Conservation (phyloP, 1,140 invertebrate species). For the Brachionus rotundiformis region DNA sequence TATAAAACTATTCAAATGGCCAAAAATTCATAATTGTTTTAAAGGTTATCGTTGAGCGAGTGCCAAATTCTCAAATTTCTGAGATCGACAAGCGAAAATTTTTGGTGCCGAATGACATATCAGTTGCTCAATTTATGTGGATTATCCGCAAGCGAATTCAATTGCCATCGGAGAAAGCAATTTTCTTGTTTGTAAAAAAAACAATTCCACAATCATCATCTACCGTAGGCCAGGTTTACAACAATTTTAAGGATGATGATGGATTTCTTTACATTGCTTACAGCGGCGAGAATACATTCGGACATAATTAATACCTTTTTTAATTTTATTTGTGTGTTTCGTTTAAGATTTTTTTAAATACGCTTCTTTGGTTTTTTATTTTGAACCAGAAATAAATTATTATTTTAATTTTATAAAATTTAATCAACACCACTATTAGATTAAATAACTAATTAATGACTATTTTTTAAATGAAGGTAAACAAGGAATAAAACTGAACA, state of each 20-base stretch:
- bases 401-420: background rate
- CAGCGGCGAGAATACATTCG: constrained; percentile 66
- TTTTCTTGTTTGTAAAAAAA: constrained; percentile 67
- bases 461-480: too few relatives aligned
- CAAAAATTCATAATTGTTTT: background rate
- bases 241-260: constrained; percentile 66
- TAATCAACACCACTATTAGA: too few relatives aligned
- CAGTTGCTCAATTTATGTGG: constrained; percentile 68
- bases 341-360: constrained; percentile 23
- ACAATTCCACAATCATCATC: constrained; percentile 60
- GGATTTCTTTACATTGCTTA: constrained; percentile 67
- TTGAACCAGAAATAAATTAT: background rate
- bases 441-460: too few relatives aligned
- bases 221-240: constrained; percentile 66
- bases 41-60: constrained; percentile 65
- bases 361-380: background rate
- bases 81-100: constrained; percentile 67
- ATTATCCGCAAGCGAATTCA: constrained; percentile 66
- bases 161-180: constrained; percentile 65
- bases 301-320: constrained; percentile 49
- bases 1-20: too few relatives aligned
- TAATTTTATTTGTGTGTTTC: background rate
- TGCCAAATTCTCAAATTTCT: constrained; percentile 63
- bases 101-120: constrained; percentile 66
- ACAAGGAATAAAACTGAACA: too few relatives aligned